A percentile compares a stretch with the other conserved stretches of the same genome.
Conservation (phyloP, 2,797 vertebrate species). For the Sebastiscus tertius region DNA sequence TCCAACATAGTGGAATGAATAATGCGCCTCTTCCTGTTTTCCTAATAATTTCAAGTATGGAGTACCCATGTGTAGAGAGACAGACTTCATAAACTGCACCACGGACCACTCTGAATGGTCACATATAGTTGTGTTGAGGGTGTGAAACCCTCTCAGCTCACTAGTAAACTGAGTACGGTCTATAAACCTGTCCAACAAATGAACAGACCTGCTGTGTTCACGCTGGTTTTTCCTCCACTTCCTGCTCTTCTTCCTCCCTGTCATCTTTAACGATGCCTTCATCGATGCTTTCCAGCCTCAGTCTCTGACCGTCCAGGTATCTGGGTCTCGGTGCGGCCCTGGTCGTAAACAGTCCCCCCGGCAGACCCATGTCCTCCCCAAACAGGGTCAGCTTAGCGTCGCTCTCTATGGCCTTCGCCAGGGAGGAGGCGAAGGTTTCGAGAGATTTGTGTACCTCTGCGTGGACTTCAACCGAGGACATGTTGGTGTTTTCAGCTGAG, state of each 20-base stretch:
- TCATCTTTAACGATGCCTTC: conserved; percentile 90
- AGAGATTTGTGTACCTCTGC: conserved; percentile 92
- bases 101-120: neutral
- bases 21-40: conserved; percentile 42
- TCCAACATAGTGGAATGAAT: conserved; percentile 53
- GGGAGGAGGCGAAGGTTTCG: conserved; percentile 90
- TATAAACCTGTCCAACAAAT: neutral
- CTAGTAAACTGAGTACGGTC: neutral
- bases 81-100: conserved; percentile 30
- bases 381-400: conserved; percentile 94
- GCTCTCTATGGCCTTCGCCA: conserved; percentile 94
- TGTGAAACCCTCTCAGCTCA: neutral
- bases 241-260: conserved; percentile 57
- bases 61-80: neutral
- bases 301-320: conserved; percentile 87
- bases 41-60: conserved; percentile 53
- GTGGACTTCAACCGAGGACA: conserved; percentile 83
- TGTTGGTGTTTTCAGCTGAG: conserved; percentile 65
- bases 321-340: conserved; percentile 80
- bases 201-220: conserved; percentile 28
- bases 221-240: conserved; percentile 55
- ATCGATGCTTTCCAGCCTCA: conserved; percentile 94
- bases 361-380: conserved; percentile 83
- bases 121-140: neutral
- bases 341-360: conserved; percentile 73